Conservation (phyloP, 2,888 invertebrate species). For the Allophyes oxyacanthae region DNA sequence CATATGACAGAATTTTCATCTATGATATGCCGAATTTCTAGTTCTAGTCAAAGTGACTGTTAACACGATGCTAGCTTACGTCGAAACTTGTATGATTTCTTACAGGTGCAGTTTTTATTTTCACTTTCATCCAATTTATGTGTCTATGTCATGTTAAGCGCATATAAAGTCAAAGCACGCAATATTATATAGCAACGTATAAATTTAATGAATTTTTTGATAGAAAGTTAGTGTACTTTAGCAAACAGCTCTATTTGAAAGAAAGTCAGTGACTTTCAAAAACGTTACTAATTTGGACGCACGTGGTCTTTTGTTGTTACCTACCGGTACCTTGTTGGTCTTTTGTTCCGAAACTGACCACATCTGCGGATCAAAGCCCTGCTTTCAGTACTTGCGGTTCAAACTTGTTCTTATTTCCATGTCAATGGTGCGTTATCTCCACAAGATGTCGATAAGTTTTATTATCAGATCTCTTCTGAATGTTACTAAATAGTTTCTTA, state of each 20-base stretch:
- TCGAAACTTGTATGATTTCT: conserved; percentile 9
- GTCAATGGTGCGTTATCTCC: neutral
- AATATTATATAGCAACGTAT: conserved; percentile 31
- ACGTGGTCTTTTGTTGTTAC: conserved; percentile 34
- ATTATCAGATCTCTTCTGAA: conserved; percentile 12
- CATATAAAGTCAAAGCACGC: conserved; percentile 44
- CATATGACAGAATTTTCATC: too few relatives aligned
- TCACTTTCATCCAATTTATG: conserved; percentile 37
- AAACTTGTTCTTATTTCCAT: neutral
- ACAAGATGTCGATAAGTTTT: neutral
- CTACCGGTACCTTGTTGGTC: neutral
- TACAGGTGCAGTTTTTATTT: conserved; percentile 18
- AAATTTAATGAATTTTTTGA: conserved; percentile 41
- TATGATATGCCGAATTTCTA: too few relatives aligned
- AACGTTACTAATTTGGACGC: conserved; percentile 43
- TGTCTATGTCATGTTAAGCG: conserved; percentile 38
- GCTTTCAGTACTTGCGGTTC: neutral
- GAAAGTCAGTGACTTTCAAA: conserved; percentile 49
- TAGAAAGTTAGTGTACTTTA: conserved; percentile 47
- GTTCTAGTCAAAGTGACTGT: too few relatives aligned
- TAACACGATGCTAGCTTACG: neutral
- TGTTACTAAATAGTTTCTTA: conserved; percentile 32
- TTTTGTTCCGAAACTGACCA: conserved; percentile 19
- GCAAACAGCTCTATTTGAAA: conserved; percentile 22
- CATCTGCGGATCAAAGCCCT: neutral